These are phyloP conservation scores for Spodoptera picta DNA, from an alignment of 2,888 invertebrate genomes.

Conservation along the genomic window DNA sequence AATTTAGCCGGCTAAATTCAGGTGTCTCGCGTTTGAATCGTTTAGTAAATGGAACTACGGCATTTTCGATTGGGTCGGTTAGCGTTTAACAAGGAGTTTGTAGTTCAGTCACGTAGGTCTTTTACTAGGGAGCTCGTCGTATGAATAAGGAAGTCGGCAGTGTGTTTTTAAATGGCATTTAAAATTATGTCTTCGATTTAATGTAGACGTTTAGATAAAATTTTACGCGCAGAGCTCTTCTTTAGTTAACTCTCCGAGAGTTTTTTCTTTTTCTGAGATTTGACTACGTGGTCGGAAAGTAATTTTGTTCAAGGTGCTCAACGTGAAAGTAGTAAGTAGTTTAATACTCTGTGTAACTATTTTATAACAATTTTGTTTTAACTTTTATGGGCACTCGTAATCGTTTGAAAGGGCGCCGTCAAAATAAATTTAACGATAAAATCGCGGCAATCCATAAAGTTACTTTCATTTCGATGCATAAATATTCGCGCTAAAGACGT, in stretches of 20 bases:
- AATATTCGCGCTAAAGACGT: slow-evolving; percentile 8
- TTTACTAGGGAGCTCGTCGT: slow-evolving; percentile 63
- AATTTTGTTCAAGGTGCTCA: background rate
- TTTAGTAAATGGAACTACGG: slow-evolving; percentile 45
- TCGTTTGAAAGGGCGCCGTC: slow-evolving; percentile 29
- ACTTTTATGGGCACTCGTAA: slow-evolving; percentile 27
- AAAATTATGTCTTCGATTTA: slow-evolving; percentile 58
- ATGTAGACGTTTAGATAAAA: slow-evolving; percentile 54
- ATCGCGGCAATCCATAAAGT: slow-evolving; percentile 39
- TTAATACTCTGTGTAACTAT: background rate
- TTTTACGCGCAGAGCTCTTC: slow-evolving; percentile 28
- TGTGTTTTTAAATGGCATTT: slow-evolving; percentile 59
- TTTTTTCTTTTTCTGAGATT: background rate
- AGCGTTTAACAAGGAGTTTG: slow-evolving; percentile 54
- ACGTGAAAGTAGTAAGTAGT: background rate
- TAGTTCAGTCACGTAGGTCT: slow-evolving; percentile 68
- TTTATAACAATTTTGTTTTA: slow-evolving; percentile 25
- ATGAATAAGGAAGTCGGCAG: slow-evolving; percentile 61
- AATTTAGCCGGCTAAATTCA: slow-evolving; percentile 49
- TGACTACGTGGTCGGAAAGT: background rate
- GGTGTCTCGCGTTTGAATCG: slow-evolving; percentile 41
- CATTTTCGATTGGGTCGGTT: slow-evolving; percentile 62
- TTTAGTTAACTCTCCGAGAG: slow-evolving; percentile 16
- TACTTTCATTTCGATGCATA: slow-evolving; percentile 38
- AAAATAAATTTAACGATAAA: slow-evolving; percentile 41